These are phyloP conservation scores for Dicyrtomina minuta DNA, from an alignment of 2,888 invertebrate genomes.

Conservation along the genomic window DNA sequence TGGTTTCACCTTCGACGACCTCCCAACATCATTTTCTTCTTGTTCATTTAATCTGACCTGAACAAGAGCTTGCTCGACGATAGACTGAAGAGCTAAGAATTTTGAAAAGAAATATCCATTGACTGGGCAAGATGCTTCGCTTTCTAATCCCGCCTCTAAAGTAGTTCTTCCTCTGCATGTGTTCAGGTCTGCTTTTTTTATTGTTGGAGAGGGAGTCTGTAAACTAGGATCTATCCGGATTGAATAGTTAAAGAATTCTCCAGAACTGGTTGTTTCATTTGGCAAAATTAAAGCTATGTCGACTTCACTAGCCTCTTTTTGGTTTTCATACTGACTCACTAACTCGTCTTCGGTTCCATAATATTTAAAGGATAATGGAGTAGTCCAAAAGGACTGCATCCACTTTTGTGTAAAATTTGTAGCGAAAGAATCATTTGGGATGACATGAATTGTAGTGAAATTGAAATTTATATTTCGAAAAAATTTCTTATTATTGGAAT, in stretches of 20 bases:
- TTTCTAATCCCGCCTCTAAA: slow-evolving; percentile 59
- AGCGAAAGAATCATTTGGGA: slow-evolving; percentile 52
- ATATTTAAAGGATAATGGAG: slow-evolving; percentile 66
- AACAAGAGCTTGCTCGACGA: slow-evolving; percentile 66
- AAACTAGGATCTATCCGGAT: slow-evolving; percentile 72
- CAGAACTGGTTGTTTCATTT: background rate
- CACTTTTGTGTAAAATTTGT: slow-evolving; percentile 39
- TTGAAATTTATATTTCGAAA: no score
- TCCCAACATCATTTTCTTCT: background rate
- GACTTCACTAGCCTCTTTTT: slow-evolving; percentile 59
- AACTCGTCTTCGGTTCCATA: slow-evolving; percentile 69
- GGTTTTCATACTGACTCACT: slow-evolving; percentile 68
- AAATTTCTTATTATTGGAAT: background rate
- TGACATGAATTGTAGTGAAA: slow-evolving; percentile 48
- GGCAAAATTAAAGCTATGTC: slow-evolving; percentile 72
- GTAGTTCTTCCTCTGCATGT: slow-evolving; percentile 38
- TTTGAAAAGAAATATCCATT: slow-evolving; percentile 75
- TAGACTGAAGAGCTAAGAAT: slow-evolving; percentile 71
- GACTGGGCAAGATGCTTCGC: slow-evolving; percentile 72
- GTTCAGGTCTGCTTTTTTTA: slow-evolving; percentile 51
- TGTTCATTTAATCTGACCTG: background rate
- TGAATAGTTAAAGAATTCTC: slow-evolving; percentile 63
- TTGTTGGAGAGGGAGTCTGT: slow-evolving; percentile 68
- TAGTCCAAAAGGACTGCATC: slow-evolving; percentile 59
- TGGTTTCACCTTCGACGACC: no score